These are phyloP conservation scores for Napeogenes sylphis DNA, from an alignment of 2,888 invertebrate species.

Conservation along the genomic window DNA sequence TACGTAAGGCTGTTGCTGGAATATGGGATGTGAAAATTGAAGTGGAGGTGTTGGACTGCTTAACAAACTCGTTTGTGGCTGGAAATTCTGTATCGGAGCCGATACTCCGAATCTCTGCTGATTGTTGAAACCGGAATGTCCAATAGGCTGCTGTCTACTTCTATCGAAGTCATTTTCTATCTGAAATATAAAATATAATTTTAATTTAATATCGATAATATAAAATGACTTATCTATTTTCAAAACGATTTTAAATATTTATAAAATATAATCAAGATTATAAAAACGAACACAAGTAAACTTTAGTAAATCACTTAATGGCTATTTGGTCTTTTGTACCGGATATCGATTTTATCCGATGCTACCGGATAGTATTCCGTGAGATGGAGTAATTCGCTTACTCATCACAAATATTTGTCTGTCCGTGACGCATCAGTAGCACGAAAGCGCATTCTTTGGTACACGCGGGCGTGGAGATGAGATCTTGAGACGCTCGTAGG, in stretches of 20 bases:
- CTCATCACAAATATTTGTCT: constrained; percentile 29
- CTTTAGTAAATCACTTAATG: too few relatives aligned
- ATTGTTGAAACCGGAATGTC: constrained; percentile 65
- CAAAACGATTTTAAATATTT: too few relatives aligned
- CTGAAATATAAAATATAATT: constrained; percentile 49
- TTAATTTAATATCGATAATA: neutral
- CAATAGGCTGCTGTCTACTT: constrained; percentile 62
- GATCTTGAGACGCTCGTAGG: constrained; percentile 18
- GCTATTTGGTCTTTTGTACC: neutral
- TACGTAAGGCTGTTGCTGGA: constrained; percentile 57
- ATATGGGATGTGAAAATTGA: constrained; percentile 58
- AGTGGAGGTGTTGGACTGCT: constrained; percentile 54
- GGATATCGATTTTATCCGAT: neutral
- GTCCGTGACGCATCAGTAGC: constrained; percentile 46
- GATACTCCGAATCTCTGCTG: constrained; percentile 70
- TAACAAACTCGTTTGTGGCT: constrained; percentile 47
- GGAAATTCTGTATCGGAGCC: constrained; percentile 66
- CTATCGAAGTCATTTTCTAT: constrained; percentile 73
- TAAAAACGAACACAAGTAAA: too few relatives aligned
- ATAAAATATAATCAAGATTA: too few relatives aligned
- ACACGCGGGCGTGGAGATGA: constrained; percentile 32
- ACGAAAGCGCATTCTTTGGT: constrained; percentile 51
- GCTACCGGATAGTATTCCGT: constrained; percentile 22
- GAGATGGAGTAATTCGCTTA: constrained; percentile 32
- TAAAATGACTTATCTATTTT: neutral